phyloP scores from a whole-genome alignment of 2,113 vertebrate genomes.

The Gnathonemus longibarbis region DNA sequence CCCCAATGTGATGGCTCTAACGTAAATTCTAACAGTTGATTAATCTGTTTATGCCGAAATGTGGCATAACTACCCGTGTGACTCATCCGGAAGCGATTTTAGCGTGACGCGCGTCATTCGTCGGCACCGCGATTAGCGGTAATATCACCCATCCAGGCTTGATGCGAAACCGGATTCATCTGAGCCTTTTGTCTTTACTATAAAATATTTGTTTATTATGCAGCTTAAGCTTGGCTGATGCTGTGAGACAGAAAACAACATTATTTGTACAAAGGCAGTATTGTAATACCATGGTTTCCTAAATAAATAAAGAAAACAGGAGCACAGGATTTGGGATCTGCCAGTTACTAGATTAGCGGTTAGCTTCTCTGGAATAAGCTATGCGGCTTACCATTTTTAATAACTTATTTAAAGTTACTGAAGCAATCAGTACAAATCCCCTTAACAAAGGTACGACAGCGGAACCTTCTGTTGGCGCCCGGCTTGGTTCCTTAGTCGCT shows the following conservation, averaged over 20 bases:
- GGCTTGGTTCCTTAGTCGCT: not conserved
- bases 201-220: not conserved
- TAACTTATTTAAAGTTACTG: slow-evolving; percentile 9
- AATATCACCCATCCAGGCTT: not conserved
- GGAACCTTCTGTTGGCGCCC: not conserved
- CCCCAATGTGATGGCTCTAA: not conserved
- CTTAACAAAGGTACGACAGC: not conserved
- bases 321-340: slow-evolving; percentile 3
- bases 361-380: not conserved
- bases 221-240: not conserved
- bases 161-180: not conserved
- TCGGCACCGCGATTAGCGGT: not conserved
- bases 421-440: slow-evolving; percentile 1
- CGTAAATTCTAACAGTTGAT: not conserved
- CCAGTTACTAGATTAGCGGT: not conserved
- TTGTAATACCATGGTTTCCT: not conserved
- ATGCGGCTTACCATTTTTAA: not conserved
- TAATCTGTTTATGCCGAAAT: not conserved
- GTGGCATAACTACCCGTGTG: not conserved
- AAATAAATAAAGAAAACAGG: not conserved
- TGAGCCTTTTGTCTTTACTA: not conserved
- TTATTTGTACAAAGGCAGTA: not conserved
- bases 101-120: not conserved
- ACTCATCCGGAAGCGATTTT: not conserved
- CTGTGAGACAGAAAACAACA: not conserved